phyloP scores from a whole-genome alignment of 1,140 invertebrate species.

The Pomacea maculata region DNA sequence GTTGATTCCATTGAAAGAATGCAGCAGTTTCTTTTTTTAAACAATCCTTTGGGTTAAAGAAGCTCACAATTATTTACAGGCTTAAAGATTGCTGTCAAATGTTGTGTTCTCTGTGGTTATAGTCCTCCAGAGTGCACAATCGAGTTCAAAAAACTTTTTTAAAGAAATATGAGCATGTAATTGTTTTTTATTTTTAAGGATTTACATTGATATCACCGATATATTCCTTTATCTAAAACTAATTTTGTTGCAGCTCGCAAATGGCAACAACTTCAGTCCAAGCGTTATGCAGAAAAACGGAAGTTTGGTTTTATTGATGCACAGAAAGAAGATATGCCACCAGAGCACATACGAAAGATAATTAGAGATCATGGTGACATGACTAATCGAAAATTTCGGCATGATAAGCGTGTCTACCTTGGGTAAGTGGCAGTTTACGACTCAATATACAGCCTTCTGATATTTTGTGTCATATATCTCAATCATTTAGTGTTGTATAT shows the following conservation, averaged over 20 bases:
- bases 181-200: not conserved
- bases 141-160: not conserved
- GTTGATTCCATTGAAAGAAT: too few species aligned
- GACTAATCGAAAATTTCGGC: conserved; percentile 97
- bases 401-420: conserved; percentile 98
- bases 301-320: conserved; percentile 99
- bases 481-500: too few species aligned
- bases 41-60: too few species aligned
- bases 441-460: too few species aligned
- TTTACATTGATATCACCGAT: not conserved
- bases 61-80: too few species aligned
- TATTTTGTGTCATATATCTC: too few species aligned
- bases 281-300: conserved; percentile 96
- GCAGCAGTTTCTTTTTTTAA: too few species aligned
- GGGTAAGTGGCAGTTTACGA: conserved; percentile 71
- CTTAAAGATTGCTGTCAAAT: too few species aligned
- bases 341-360: conserved; percentile 98
- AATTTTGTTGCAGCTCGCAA: conserved; percentile 78
- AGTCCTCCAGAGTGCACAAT: not conserved
- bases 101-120: not conserved
- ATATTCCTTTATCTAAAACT: not conserved
- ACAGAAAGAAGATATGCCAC: conserved; percentile 99
- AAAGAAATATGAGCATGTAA: not conserved
- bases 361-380: conserved; percentile 99
- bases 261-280: conserved; percentile 98